Base-by-base conservation (phyloP, 2,113 vertebrate genomes). In the Illadopsis cleaveri region DNA sequence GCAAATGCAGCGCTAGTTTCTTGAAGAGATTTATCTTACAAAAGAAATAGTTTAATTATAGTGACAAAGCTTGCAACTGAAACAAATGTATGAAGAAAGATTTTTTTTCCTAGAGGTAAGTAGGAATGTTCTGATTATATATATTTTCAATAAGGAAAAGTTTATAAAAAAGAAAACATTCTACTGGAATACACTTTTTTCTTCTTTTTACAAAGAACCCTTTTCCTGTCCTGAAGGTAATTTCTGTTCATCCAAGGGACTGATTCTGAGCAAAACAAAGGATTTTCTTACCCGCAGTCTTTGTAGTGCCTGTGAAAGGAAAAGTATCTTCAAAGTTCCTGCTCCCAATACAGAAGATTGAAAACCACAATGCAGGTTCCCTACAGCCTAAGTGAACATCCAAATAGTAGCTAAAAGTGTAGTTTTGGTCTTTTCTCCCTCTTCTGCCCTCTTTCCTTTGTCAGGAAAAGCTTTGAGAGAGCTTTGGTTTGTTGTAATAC, bases 31-130 rank as follows among this genome's bases (percentile, higher is more conserved):
- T 97, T 96, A 77, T 94, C 91, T 97, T 94, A 48, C 37, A 23
- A 97, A 97, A 94, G 70, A 96, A 97, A 71, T 89, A 5, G 75
- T 82, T 94, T 96, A 96, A 97, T 97, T 94, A 89, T 35, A 83
- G 44, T 82, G 53, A 54, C 40, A 91, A 94, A 69, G 20, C 27
- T 96, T 97, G 81, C 45, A 85, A 71, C 53, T 73, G 42, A 90
- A 96, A 88, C 23, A 87, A 93, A 83, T 27, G 50, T 72, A 78
- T 16, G 31, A 79, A 50, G 54, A 37, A 53, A 17, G n/a, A 21
- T 73, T 78, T 77, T 80, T 33, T 86, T 81, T 42, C 33, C 61
- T 69, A 30, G 37, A 89, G 73, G 10, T 35, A 17, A 75, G 53
- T 47, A 58, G 27, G 27, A 78, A 70, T 73, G 75, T 89, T 79